Percentiles rank a stretch among this genome's conserved stretches.
These are phyloP conservation scores for Gymnopithys bicolor DNA, from an alignment of 2,797 vertebrate species.

Conservation along the genomic window DNA sequence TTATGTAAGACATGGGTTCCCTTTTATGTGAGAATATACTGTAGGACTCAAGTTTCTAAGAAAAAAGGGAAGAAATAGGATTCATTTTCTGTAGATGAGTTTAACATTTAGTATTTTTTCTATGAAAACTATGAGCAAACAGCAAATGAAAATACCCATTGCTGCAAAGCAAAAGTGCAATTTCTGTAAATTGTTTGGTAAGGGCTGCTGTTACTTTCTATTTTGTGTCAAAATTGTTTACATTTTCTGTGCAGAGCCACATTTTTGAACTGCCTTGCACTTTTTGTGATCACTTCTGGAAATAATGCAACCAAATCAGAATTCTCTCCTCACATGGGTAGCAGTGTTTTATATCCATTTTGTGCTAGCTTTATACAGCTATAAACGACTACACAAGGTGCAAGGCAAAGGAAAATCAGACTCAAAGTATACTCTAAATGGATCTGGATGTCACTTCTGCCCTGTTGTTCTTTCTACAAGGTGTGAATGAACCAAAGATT, in stretches of 20 bases:
- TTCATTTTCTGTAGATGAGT: neutral
- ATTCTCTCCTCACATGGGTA: conserved; percentile 1
- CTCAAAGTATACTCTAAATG: conserved; percentile 44
- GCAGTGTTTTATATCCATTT: conserved; percentile 23
- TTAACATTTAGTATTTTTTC: neutral
- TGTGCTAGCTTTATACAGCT: conserved; percentile 44
- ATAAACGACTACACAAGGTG: conserved; percentile 46
- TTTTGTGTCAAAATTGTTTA: conserved; percentile 39
- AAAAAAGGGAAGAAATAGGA: neutral
- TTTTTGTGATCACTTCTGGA: conserved; percentile 26
- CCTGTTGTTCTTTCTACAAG: conserved; percentile 67
- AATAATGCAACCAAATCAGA: conserved; percentile 48
- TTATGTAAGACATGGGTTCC: neutral
- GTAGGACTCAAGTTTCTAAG: neutral
- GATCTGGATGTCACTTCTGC: conserved; percentile 63
- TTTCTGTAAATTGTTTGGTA: neutral
- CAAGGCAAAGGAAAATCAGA: conserved; percentile 42
- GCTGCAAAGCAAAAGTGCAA: neutral
- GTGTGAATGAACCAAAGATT: conserved; percentile 68
- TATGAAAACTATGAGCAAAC: neutral
- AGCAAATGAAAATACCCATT: neutral
- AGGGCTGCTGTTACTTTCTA: neutral
- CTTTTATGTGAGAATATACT: neutral
- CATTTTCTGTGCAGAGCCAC: neutral
- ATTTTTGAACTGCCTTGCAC: conserved; percentile 17